Base-by-base conservation (phyloP, 2,888 invertebrate genomes). In the Drosophila rellima region DNA sequence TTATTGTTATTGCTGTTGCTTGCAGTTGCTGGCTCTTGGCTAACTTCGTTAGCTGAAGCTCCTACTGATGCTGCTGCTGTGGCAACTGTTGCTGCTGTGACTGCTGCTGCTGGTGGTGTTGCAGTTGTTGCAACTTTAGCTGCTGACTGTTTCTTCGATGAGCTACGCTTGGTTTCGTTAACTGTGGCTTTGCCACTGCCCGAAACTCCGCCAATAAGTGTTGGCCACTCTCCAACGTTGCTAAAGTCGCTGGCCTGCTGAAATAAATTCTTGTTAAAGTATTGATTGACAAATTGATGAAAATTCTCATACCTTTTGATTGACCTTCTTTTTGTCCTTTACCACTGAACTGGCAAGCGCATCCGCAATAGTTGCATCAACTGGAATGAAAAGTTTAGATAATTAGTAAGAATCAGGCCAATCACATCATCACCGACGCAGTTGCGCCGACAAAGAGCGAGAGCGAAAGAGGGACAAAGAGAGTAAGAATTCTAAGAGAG, bases 191-290 rank as follows among this genome's bases (percentile, higher is more conserved):
- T 93, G 92, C 94, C 94, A 91, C 95, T 94, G 29, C 74, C 73
- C 39, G 85, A 81, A 80, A 82, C 78, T 54, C 83, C 84, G 82
- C 96, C 96, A 79, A 91, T 90, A 35, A 98, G 94, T 80, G 97
- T 95, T 85, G 98, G 98, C 98, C 98, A 98, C 93, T 98, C 98
- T 80, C 96, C 96, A 88, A 96, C 96, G 93, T 97, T 97, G 78
- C 96, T 95, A 93, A 98, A 96, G 93, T 96, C 96, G 91, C 96
- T 96, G 76, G 96, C 96, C 97, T 97, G 23, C 10, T 40, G 1
- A 33, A 23, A 15, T 8, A 44, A 11, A n/a, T 37, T 20, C 5
- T 3, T 4, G 8, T 40, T 13, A 13, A 6, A 2, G 0, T 13
- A 2, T 42, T 42, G 26, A n/a, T 15, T n/a, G 42, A 6, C 5